These are phyloP conservation scores for Chascanopsetta lugubris DNA, from an alignment of 2,113 vertebrate species.

Conservation along the genomic window DNA sequence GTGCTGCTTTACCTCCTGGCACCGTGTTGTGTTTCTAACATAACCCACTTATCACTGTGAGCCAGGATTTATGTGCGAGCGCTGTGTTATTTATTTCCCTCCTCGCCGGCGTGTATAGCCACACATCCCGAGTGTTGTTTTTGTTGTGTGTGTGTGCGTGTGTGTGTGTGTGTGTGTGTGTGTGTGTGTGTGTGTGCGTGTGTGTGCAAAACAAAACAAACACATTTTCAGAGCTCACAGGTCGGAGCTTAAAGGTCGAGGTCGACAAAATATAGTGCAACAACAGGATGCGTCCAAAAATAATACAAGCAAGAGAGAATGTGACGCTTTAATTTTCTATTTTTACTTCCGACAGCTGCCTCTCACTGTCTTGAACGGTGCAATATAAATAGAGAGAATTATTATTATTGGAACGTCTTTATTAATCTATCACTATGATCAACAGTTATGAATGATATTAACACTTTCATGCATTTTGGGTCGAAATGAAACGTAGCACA, in stretches of 20 bases:
- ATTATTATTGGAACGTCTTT: no score
- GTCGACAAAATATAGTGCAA: background rate
- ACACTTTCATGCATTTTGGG: no score
- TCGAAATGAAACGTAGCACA: no score
- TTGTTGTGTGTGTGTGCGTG: background rate
- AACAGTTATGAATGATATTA: no score
- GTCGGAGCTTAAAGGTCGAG: background rate
- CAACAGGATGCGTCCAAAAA: no score
- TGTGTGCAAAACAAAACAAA: background rate
- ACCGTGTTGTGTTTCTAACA: slow-evolving; percentile 16
- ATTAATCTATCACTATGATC: no score
- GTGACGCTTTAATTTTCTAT: no score
- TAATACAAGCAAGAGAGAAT: no score
- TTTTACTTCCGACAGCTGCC: no score
- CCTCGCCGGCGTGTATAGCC: background rate
- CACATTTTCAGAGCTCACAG: background rate
- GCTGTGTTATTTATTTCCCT: background rate
- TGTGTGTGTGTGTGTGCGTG: background rate
- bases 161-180: background rate
- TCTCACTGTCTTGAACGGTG: no score
- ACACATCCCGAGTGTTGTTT: background rate
- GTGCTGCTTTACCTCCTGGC: slow-evolving; percentile 30
- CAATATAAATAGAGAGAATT: no score
- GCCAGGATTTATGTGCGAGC: slow-evolving; percentile 13
- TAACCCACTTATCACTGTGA: slow-evolving; percentile 23